Conservation (phyloP, 1,140 invertebrate species). For the Acyrthosiphon pisum region DNA sequence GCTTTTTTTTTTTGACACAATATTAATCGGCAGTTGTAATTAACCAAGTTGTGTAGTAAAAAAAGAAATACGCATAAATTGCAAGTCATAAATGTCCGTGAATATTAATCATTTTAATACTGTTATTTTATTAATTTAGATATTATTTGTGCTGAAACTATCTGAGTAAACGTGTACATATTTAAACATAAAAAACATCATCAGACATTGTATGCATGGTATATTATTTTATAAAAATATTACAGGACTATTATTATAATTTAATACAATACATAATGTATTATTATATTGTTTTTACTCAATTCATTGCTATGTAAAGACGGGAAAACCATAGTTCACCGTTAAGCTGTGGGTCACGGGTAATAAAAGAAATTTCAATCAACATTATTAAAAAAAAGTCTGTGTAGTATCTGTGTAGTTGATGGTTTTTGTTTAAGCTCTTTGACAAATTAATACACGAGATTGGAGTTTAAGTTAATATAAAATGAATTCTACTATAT, state of each 20-base stretch:
- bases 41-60: not conserved
- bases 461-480: not conserved
- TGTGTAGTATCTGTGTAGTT: not conserved
- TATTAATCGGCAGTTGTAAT: constrained; percentile 29
- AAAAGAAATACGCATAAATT: constrained; percentile 28
- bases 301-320: not conserved
- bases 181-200: not conserved
- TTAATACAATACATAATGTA: not conserved
- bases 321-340: not conserved
- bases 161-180: not conserved
- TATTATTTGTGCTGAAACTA: not conserved
- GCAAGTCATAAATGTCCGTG: not conserved
- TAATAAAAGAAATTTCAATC: constrained; percentile 15
- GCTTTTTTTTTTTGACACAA: constrained; percentile 15
- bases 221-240: not conserved
- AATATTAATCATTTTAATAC: constrained; percentile 4
- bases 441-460: not conserved
- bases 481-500: not conserved
- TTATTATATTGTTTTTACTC: not conserved
- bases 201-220: not conserved
- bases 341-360: not conserved
- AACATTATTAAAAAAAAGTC: constrained; percentile 23
- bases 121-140: not conserved
- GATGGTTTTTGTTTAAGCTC: constrained; percentile 26
- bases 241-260: not conserved